phyloP scores from a whole-genome alignment of 1,140 invertebrate species.

The Sitobion miscanthi region DNA sequence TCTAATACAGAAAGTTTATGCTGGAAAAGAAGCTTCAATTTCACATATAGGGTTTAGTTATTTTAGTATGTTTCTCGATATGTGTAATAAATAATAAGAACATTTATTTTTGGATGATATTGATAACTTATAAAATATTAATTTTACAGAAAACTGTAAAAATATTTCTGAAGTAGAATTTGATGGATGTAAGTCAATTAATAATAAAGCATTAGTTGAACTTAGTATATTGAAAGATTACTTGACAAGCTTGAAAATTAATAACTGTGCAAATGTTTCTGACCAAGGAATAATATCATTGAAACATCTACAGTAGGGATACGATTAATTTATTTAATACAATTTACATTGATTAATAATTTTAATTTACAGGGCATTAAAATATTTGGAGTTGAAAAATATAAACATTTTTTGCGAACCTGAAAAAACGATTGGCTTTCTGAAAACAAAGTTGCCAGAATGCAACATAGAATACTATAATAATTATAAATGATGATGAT shows the following conservation, averaged over 20 bases:
- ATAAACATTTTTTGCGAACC: neutral
- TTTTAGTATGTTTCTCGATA: constrained; percentile 67
- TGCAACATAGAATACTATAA: neutral
- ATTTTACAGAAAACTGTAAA: constrained; percentile 7
- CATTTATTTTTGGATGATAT: neutral
- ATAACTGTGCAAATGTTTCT: neutral
- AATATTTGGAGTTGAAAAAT: constrained; percentile 14
- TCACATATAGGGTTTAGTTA: constrained; percentile 80
- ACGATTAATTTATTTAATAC: too few species aligned
- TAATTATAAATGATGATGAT: neutral
- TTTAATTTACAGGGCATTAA: neutral
- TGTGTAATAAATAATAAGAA: neutral
- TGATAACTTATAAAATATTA: neutral
- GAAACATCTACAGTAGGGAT: neutral
- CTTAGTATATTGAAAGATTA: neutral
- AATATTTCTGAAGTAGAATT: neutral
- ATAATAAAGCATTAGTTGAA: neutral
- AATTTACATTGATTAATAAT: neutral
- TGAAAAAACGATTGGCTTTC: neutral
- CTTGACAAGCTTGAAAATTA: neutral
- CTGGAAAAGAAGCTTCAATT: constrained; percentile 73
- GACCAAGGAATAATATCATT: neutral
- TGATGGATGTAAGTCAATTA: neutral
- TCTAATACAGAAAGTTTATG: constrained; percentile 76
- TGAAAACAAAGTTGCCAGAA: neutral